Percentiles rank a stretch among this genome's conserved stretches.
phyloP scores from a whole-genome alignment of 2,113 vertebrate species.

The Calyptommatus sinebrachiatus region DNA sequence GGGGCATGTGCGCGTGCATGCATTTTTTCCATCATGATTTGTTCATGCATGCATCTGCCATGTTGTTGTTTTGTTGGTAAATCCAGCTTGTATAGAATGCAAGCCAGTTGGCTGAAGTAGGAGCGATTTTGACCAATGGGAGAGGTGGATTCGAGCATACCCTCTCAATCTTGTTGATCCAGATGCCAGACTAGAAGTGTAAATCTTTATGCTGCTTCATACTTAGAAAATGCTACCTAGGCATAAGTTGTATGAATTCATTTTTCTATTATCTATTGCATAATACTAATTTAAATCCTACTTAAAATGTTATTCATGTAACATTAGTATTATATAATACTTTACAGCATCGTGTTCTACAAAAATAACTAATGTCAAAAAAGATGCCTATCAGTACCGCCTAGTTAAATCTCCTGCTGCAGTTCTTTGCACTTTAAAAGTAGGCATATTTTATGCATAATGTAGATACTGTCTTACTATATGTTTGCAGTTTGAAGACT shows the following conservation, averaged over 20 bases:
- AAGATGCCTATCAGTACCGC: constrained; percentile 31
- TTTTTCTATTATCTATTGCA: constrained; percentile 13
- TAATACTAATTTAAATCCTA: not conserved
- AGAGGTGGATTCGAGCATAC: too few species aligned
- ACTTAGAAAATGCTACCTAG: constrained; percentile 22
- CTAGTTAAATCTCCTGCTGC: constrained; percentile 20
- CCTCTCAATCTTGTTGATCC: too few species aligned
- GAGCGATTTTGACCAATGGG: too few species aligned
- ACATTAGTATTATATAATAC: constrained; percentile 2
- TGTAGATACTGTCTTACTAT: constrained; percentile 35
- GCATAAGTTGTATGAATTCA: constrained; percentile 13
- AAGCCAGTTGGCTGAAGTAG: too few species aligned
- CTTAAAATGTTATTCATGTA: constrained; percentile 15
- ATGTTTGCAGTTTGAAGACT: constrained; percentile 44
- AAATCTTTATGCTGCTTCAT: not conserved
- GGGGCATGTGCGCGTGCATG: too few species aligned
- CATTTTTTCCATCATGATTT: too few species aligned
- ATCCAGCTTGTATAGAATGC: too few species aligned
- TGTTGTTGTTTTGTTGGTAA: too few species aligned
- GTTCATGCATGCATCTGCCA: too few species aligned
- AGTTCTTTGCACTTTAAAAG: constrained; percentile 29
- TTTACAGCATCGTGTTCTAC: not conserved
- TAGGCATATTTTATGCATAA: constrained; percentile 16
- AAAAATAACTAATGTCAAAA: constrained; percentile 20
- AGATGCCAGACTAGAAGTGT: too few species aligned